Percentiles rank a stretch among this genome's conserved stretches.
phyloP scores from a whole-genome alignment of 1,140 invertebrate genomes.

The Penaeus japonicus region DNA sequence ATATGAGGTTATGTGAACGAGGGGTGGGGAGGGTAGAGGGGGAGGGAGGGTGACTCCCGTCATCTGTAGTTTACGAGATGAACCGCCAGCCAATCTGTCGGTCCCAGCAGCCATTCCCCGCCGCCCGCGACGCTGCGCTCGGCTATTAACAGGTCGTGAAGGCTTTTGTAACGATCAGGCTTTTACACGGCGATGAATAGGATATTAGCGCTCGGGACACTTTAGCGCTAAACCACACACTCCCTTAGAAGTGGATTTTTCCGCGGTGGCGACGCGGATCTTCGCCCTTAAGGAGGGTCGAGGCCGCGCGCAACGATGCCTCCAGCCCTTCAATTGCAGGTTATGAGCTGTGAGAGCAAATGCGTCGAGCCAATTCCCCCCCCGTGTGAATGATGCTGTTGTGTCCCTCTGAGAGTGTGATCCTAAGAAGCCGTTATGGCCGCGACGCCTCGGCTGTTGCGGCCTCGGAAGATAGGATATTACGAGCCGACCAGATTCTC shows the following conservation, averaged over 20 bases:
- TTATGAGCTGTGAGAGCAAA: too few relatives aligned
- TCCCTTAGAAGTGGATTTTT: not conserved
- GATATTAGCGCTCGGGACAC: not conserved
- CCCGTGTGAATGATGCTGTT: too few relatives aligned
- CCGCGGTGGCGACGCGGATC: too few relatives aligned
- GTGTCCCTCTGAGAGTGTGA: too few relatives aligned
- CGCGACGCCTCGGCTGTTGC: too few relatives aligned
- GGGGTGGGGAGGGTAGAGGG: not conserved
- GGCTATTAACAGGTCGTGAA: slow-evolving; percentile 14
- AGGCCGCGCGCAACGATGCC: too few relatives aligned
- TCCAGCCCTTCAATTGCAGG: too few relatives aligned
- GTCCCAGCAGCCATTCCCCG: not conserved
- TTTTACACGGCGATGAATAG: slow-evolving; percentile 8
- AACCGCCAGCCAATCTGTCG: slow-evolving; percentile 11
- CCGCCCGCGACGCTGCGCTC: not conserved
- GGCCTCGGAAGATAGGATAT: too few relatives aligned
- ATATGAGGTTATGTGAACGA: not conserved
- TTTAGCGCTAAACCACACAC: not conserved
- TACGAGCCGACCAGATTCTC: too few relatives aligned
- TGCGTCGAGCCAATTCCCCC: too few relatives aligned
- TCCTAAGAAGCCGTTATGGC: too few relatives aligned
- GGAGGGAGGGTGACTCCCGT: not conserved
- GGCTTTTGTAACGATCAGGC: not conserved
- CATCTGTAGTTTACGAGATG: slow-evolving; percentile 21
- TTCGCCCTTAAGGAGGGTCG: too few relatives aligned